Base-by-base conservation (phyloP, 2,888 invertebrate genomes). In the Dryocosmus kuriphilus region DNA sequence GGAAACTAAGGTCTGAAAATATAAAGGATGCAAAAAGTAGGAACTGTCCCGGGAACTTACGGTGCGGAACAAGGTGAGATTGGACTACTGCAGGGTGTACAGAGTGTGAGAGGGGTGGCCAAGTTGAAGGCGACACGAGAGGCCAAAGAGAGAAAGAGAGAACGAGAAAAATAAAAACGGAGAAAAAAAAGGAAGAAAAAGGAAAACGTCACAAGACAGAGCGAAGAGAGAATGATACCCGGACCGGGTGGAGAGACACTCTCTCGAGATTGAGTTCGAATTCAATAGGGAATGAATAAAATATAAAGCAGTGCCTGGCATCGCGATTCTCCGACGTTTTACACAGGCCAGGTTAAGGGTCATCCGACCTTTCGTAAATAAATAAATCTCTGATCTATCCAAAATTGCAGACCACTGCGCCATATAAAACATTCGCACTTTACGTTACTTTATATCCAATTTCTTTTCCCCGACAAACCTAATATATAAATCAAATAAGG, bases 241-340 rank as follows among this genome's bases (percentile, higher is more conserved):
- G 61, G 78, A 80, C 77, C 73, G 83, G 81, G 79, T 78, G 83
- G 84, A 85, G 88, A 90, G 90, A 90, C 89, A 90, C 90, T 90
- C 89, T 91, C 87, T 87, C 86, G 88, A 90, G 91, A 91, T 91
- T 90, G 90, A 90, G 89, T 88, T 87, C 84, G 88, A 90, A 91
- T 91, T 91, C 90, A 90, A 91, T 90, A 89, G 89, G 88, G 88
- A 88, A 91, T 91, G 90, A 91, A 91, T 91, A 91, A 91, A 91
- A 91, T 91, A 91, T 91, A 89, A 90, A 88, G 86, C 86, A 83
- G 85, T 75, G 81, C 79, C 82, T 84, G 83, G 85, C 83, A 81
- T 81, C 82, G 85, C 86, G 83, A 86, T 85, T 80, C 84, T 82
- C 78, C 82, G 84, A 78, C 78, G 77, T 80, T 74, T 80, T 80